Conservation (phyloP, 2,888 invertebrate species). For the Pristionchus mayeri region DNA sequence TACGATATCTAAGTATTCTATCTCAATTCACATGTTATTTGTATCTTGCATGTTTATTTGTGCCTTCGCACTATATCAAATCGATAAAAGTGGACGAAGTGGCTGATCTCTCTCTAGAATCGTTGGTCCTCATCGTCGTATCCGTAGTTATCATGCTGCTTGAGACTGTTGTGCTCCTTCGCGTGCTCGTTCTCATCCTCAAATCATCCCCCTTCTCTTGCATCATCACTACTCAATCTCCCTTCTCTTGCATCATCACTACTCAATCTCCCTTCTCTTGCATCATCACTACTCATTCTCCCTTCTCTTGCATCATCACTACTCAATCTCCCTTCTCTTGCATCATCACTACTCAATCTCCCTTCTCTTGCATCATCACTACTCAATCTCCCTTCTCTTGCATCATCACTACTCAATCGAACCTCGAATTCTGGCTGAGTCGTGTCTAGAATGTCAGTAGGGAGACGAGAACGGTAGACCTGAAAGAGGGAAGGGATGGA, state of each 20-base stretch:
- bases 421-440: conserved; percentile 36
- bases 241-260: not conserved
- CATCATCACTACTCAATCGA: not conserved
- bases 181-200: not conserved
- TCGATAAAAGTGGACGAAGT: not conserved
- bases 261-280: not conserved
- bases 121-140: conserved; percentile 31
- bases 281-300: not conserved
- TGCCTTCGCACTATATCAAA: conserved; percentile 11
- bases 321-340: not conserved
- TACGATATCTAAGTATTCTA: conserved; percentile 7
- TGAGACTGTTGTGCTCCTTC: not conserved
- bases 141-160: conserved; percentile 44
- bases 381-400: too few relatives aligned
- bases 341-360: not conserved
- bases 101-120: conserved; percentile 14
- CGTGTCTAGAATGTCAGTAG: conserved; percentile 59
- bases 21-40: conserved; percentile 19
- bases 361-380: not conserved
- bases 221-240: not conserved
- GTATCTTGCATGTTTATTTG: not conserved
- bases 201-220: too few relatives aligned
- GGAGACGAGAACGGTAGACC: conserved; percentile 64
- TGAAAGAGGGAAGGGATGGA: conserved; percentile 45
- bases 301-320: not conserved